Percentiles rank a stretch among this genome's conserved stretches.
These are phyloP conservation scores for Dasyornis broadbenti DNA, from an alignment of 2,113 vertebrate genomes.

Conservation along the genomic window DNA sequence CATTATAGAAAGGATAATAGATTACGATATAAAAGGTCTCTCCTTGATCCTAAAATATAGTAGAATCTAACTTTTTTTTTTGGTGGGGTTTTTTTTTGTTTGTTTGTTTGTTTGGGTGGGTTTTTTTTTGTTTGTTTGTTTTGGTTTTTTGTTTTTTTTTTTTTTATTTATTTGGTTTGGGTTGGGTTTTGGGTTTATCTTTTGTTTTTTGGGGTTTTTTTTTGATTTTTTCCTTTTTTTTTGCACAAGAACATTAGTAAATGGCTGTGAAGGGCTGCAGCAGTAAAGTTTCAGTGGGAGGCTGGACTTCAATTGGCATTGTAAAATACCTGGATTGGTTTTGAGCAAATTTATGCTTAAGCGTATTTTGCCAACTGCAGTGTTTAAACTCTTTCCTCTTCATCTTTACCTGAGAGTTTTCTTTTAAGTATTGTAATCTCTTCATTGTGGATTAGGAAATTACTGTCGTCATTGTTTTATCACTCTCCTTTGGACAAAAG, in stretches of 20 bases:
- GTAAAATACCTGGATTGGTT: not conserved
- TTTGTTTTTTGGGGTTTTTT: not conserved
- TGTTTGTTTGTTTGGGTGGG: not conserved
- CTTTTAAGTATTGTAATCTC: not conserved
- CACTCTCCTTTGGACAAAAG: conserved; percentile 20
- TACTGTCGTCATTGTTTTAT: not conserved
- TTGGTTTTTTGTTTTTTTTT: not conserved
- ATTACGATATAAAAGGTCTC: not conserved
- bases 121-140: not conserved
- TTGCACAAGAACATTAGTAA: not conserved
- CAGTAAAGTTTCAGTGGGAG: fast-evolving
- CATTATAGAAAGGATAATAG: not conserved
- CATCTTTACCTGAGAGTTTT: not conserved
- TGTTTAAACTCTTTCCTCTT: not conserved
- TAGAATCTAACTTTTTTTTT: too few relatives aligned
- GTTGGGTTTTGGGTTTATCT: too few relatives aligned
- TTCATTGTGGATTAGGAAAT: not conserved
- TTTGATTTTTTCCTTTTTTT: not conserved
- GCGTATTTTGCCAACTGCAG: not conserved
- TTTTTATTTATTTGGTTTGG: too few relatives aligned
- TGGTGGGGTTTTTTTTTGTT: fast-evolving
- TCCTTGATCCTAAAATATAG: not conserved
- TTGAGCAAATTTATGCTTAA: not conserved
- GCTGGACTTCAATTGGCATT: not conserved
- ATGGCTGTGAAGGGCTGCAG: too few relatives aligned